These are phyloP conservation scores for Neomonachus schauinslandi DNA, from an alignment of 2,113 vertebrate genomes.

Conservation along the genomic window DNA sequence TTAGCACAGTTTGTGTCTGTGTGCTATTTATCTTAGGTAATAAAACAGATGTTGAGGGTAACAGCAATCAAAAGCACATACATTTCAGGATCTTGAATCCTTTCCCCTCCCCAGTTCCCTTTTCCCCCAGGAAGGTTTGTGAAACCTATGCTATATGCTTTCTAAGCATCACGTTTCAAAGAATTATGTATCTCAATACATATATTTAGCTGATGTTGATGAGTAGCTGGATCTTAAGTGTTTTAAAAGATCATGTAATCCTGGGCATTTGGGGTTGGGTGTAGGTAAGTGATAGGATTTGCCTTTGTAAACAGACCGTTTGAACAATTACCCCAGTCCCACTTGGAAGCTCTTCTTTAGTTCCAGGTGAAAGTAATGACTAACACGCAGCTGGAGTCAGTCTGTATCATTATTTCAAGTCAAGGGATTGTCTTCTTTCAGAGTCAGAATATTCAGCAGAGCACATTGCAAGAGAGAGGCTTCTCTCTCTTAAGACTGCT, in stretches of 20 bases:
- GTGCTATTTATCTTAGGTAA: conserved; percentile 25
- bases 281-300: conserved; percentile 49
- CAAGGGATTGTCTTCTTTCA: conserved; percentile 80
- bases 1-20: conserved; percentile 21
- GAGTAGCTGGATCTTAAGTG: conserved; percentile 58
- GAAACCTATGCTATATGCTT: conserved; percentile 49
- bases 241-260: conserved; percentile 60
- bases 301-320: conserved; percentile 58
- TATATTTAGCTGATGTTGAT: conserved; percentile 60
- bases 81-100: conserved; percentile 52
- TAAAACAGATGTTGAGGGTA: conserved; percentile 57
- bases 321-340: conserved; percentile 60
- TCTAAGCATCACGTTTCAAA: conserved; percentile 55
- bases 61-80: conserved; percentile 23
- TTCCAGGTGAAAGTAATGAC: conserved; percentile 79
- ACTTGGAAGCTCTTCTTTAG: conserved; percentile 55
- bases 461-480: conserved; percentile 61
- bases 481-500: conserved; percentile 85
- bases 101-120: not conserved
- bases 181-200: conserved; percentile 43
- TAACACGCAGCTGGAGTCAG: conserved; percentile 84
- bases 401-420: conserved; percentile 68
- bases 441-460: conserved; percentile 67
- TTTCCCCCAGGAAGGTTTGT: conserved; percentile 28
- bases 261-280: conserved; percentile 45